A percentile compares a stretch with the other conserved stretches of the same genome.
Conservation (phyloP, 2,888 invertebrate genomes). For the Tethea ocularis region DNA sequence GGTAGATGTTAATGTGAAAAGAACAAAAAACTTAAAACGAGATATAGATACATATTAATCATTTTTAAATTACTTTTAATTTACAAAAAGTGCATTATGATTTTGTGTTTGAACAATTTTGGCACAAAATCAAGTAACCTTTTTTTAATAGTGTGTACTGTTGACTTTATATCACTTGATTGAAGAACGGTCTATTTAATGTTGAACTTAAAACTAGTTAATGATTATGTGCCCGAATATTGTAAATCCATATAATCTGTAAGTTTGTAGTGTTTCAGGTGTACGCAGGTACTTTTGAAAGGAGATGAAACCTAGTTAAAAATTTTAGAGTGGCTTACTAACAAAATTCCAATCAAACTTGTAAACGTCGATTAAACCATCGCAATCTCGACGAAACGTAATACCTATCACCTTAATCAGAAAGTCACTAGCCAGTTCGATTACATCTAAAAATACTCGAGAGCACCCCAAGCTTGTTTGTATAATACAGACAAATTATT, state of each 20-base stretch:
- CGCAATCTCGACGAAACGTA: constrained; percentile 21
- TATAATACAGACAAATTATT: constrained; percentile 60
- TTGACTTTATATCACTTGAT: too few relatives aligned
- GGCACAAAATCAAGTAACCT: too few relatives aligned
- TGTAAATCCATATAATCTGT: background rate
- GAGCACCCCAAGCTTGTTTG: constrained; percentile 44
- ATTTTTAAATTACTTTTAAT: too few relatives aligned
- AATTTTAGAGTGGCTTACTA: constrained; percentile 3
- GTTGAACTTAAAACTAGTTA: background rate
- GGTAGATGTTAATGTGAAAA: too few relatives aligned
- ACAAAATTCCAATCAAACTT: constrained; percentile 15
- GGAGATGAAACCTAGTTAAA: background rate
- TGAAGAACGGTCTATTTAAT: too few relatives aligned
- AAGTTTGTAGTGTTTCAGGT: background rate
- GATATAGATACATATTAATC: too few relatives aligned
- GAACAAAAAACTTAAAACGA: too few relatives aligned
- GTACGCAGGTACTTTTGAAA: background rate
- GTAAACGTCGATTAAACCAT: constrained; percentile 12
- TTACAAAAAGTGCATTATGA: too few relatives aligned
- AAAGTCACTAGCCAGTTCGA: constrained; percentile 51
- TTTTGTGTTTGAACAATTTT: too few relatives aligned
- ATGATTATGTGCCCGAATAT: background rate
- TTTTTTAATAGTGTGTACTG: too few relatives aligned
- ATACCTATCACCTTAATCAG: constrained; percentile 28
- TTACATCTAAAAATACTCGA: constrained; percentile 53